phyloP scores from a whole-genome alignment of 2,888 invertebrate species.

The Nesidiocoris tenuis region DNA sequence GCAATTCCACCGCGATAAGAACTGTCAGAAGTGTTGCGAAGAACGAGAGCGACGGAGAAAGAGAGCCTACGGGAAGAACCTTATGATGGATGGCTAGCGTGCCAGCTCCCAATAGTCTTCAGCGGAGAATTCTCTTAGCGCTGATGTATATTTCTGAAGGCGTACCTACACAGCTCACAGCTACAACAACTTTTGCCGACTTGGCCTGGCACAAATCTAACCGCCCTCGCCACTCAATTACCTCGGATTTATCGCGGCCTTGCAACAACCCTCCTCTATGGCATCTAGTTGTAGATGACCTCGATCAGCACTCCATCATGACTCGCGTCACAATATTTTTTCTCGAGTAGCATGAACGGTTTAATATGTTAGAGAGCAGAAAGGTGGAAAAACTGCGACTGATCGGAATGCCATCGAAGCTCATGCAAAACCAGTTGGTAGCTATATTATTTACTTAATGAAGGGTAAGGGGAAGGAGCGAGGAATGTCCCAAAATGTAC shows the following conservation, averaged over 20 bases:
- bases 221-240: conserved; percentile 14
- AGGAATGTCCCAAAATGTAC: too few species aligned
- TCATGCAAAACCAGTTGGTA: too few species aligned
- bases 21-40: neutral
- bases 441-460: too few species aligned
- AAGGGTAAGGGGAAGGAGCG: too few species aligned
- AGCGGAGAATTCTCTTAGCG: neutral
- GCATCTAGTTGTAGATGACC: neutral
- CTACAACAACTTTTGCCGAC: neutral
- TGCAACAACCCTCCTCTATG: neutral
- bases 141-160: neutral
- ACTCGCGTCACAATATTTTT: neutral
- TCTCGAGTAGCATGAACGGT: neutral
- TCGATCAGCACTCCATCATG: neutral
- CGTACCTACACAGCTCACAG: neutral
- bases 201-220: conserved; percentile 11
- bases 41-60: neutral
- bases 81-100: conserved; percentile 34
- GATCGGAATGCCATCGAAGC: too few species aligned
- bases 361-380: too few species aligned
- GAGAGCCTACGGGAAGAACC: conserved; percentile 1
- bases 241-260: conserved; percentile 15
- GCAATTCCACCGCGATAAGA: neutral
- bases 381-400: too few species aligned
- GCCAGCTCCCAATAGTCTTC: conserved; percentile 19